Percentiles rank a stretch among this genome's conserved stretches.
Conservation (phyloP, 2,888 invertebrate species). For the Molorchus minor region DNA sequence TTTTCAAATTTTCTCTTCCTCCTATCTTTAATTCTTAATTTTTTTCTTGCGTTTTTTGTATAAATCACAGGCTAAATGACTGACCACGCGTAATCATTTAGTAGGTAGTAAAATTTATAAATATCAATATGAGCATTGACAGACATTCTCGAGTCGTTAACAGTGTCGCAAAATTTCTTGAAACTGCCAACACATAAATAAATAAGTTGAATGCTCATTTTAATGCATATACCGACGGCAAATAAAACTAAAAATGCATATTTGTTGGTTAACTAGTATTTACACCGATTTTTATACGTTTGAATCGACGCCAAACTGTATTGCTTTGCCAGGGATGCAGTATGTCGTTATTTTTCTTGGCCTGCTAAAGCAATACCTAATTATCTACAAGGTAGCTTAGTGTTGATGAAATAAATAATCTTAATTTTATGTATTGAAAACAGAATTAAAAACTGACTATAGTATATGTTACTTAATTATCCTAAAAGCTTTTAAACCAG, state of each 20-base stretch:
- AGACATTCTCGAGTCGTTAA: neutral
- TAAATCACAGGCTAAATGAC: too few relatives aligned
- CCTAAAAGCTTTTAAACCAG: too few relatives aligned
- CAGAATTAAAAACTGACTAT: too few relatives aligned
- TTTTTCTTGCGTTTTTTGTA: neutral
- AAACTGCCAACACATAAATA: neutral
- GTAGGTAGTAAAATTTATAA: conserved; percentile 3
- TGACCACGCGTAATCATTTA: too few relatives aligned
- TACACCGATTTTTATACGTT: conserved; percentile 16
- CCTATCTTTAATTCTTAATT: neutral
- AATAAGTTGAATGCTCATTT: conserved; percentile 12
- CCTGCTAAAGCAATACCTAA: neutral
- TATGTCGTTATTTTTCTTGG: conserved; percentile 1
- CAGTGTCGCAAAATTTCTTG: neutral
- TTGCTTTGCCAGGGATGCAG: neutral
- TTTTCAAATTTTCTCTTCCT: too few relatives aligned
- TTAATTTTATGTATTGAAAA: too few relatives aligned
- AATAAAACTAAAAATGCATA: conserved; percentile 14
- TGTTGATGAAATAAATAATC: too few relatives aligned
- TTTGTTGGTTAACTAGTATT: conserved; percentile 10
- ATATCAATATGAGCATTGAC: too few relatives aligned
- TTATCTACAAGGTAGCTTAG: too few relatives aligned
- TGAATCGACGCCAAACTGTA: conserved; percentile 12
- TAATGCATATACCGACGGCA: neutral
- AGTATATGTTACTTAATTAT: too few relatives aligned